Conservation (phyloP, 2,113 vertebrate genomes). For the Rafetus swinhoei region DNA sequence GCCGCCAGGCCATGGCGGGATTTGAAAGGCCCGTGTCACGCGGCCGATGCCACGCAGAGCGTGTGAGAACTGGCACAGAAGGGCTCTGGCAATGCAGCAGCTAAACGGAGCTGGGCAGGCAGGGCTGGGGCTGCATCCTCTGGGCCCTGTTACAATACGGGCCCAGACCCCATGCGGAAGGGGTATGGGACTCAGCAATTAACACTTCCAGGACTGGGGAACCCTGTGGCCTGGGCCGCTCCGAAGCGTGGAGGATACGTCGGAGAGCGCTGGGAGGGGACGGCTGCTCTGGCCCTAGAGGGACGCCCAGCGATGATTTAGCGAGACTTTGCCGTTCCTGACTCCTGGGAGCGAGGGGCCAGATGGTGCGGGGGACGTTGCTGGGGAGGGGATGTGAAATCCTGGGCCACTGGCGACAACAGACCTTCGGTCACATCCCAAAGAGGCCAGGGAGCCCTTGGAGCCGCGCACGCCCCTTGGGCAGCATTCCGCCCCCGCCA, state of each 20-base stretch:
- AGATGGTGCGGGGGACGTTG: neutral
- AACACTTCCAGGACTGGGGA: neutral
- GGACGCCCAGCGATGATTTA: neutral
- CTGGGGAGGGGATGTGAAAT: neutral
- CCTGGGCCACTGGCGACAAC: neutral
- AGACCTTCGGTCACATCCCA: neutral
- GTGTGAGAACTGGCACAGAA: neutral
- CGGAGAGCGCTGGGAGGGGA: neutral
- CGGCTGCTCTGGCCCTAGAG: neutral
- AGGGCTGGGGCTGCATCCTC: neutral
- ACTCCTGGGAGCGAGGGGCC: accelerated
- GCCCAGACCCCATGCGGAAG: neutral
- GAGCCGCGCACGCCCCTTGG: too few species aligned
- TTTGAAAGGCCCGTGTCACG: too few species aligned
- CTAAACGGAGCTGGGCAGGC: neutral
- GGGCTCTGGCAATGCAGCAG: neutral
- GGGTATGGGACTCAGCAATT: neutral
- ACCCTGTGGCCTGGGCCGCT: neutral
- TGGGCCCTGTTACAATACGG: neutral
- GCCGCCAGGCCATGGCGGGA: too few species aligned
- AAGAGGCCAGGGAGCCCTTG: neutral
- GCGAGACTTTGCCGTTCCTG: neutral
- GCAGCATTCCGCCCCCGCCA: too few species aligned
- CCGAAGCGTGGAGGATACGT: neutral
- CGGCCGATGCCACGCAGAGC: neutral